Evolutionary conservation across 2,888 invertebrate species (phyloP), one percentile per base, ranked within the genome.

Genomic region (Cheiracanthium punctorium): DNA sequence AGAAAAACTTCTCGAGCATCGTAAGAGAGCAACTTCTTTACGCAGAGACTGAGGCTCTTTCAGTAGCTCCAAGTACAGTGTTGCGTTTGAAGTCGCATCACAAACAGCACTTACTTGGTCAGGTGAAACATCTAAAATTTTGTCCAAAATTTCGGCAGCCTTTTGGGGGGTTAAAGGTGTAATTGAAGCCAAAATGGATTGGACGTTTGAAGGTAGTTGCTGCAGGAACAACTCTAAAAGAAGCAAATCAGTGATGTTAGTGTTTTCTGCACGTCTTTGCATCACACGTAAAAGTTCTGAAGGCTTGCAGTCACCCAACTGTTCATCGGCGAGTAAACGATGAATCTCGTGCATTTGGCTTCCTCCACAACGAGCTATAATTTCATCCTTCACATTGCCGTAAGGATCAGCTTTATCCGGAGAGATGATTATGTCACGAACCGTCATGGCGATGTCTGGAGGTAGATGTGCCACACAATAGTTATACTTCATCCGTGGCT

Each of bases 71-170:
- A 7, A 17, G 14, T 24, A 2, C 0, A 43, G 1, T 8, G 14
- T 43, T 0, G 52, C n/a, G 14, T 17, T n/a, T 17, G 20, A 17
- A 52, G 52, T 30, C 32, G 33, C 24, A 32, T 30, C 1, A 70
- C 52, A 24, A 20, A 71, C 58, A 17, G 58, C 58, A 28, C 37
- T 69, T 14, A 67, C 8, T 7, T 52, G 67, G 12, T 67, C 17
- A 32, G 48, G 81, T 12, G 64, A 65, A 0, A 65, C n/a, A 7
- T 80, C 65, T 30, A 65, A 48, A n/a, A 72, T 29, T 58, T 64
- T 71, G 28, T 80, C 80, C 5, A 72, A 37, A 7, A 80, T 71
- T 58, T 80, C 71, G 20, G 67, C 73, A 12, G 81, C 74, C 20
- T 81, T 67, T 8, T 33, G 1, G 2, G 29, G 32, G 0, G 48